A percentile compares a stretch with the other conserved stretches of the same genome.
Conservation (phyloP, 2,113 vertebrate genomes). For the Dendrocopos noguchii region DNA sequence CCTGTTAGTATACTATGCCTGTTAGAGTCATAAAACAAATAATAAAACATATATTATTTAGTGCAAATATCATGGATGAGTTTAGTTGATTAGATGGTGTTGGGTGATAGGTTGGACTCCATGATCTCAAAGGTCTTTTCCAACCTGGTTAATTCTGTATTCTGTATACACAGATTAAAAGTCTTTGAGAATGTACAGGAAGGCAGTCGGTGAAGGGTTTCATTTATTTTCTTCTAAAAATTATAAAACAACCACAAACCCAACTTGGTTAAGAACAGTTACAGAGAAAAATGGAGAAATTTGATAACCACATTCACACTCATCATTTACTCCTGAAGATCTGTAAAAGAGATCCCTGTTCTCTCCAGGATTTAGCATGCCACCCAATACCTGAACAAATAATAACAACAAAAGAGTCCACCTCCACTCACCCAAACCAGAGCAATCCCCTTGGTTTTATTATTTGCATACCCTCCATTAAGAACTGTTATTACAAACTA, state of each 20-base stretch:
- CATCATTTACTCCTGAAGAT: neutral
- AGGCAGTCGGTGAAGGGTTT: neutral
- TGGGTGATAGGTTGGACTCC: no score
- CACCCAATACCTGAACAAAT: neutral
- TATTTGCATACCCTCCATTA: neutral
- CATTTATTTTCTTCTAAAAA: neutral
- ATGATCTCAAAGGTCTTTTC: no score
- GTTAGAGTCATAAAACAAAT: constrained; percentile 71
- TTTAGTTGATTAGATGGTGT: no score
- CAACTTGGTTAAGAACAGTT: constrained; percentile 6
- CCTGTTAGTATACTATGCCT: constrained; percentile 61
- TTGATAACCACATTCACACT: neutral
- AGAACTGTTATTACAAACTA: neutral
- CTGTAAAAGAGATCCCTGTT: neutral
- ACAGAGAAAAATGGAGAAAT: constrained; percentile 20
- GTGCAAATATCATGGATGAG: constrained; percentile 44
- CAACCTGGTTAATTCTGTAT: no score
- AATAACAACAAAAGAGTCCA: neutral
- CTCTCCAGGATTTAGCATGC: neutral
- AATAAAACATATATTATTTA: constrained; percentile 63
- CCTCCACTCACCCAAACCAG: neutral
- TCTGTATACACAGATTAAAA: constrained; percentile 29
- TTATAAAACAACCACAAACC: neutral
- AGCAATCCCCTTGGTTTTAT: neutral
- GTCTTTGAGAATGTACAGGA: constrained; percentile 18